phyloP scores from a whole-genome alignment of 2,113 vertebrate species.

The Acanthisitta chloris region DNA sequence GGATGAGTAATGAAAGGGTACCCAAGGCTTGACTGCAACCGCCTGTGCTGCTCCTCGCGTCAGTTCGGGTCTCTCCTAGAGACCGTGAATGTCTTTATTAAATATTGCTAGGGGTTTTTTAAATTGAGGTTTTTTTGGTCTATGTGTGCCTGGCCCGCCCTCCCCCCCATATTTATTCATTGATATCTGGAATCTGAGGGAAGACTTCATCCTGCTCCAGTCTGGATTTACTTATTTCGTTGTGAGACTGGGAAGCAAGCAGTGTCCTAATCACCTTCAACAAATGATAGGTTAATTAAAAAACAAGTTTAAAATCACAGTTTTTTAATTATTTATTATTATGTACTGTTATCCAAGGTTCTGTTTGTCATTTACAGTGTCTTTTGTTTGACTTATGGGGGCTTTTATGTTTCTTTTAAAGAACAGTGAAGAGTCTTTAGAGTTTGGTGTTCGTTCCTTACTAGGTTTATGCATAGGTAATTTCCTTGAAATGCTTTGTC shows the following conservation, averaged over 20 bases:
- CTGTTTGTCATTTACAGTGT: background rate
- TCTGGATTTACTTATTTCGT: background rate
- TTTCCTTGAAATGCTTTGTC: background rate
- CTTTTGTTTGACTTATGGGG: background rate
- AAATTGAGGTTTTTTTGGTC: background rate
- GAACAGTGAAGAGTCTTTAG: background rate
- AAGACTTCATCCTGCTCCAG: background rate
- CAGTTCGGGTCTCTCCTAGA: accelerated
- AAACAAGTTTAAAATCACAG: background rate
- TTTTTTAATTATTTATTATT: background rate
- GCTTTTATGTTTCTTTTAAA: background rate
- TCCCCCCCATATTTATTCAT: accelerated
- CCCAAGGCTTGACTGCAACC: background rate
- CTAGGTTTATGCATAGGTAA: background rate
- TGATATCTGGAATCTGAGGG: background rate
- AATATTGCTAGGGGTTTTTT: background rate
- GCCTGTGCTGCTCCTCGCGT: accelerated
- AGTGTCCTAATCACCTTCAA: background rate
- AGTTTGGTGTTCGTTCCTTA: background rate
- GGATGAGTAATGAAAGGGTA: too few species aligned
- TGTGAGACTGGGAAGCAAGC: background rate
- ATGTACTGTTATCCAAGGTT: accelerated
- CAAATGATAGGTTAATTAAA: background rate
- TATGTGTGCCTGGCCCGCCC: accelerated
- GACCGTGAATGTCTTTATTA: background rate